A percentile compares a stretch with the other conserved stretches of the same genome.
Evolutionary conservation across 2,888 invertebrate genomes (phyloP).

Genomic region (Stictocephala bisonia): DNA sequence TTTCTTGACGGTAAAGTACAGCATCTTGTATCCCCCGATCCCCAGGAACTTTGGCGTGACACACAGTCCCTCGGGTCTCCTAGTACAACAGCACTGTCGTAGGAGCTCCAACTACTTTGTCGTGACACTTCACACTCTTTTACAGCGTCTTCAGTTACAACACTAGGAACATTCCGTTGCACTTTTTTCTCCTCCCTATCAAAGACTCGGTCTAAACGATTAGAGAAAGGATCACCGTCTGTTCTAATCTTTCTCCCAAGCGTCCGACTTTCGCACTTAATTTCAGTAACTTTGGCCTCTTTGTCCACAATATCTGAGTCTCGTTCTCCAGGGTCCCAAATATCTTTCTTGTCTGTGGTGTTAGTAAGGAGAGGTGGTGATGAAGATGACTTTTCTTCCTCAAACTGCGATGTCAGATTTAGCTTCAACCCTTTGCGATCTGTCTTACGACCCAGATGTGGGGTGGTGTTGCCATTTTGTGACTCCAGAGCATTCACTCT

Average conservation of each 20-base stretch:
- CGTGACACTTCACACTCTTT: constrained; percentile 65
- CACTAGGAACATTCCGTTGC: constrained; percentile 43
- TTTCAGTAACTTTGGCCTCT: not conserved
- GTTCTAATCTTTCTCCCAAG: constrained; percentile 59
- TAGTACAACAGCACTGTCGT: constrained; percentile 75
- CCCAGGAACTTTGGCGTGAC: constrained; percentile 83
- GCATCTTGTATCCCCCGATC: constrained; percentile 75
- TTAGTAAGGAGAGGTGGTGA: constrained; percentile 56
- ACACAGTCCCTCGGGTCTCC: constrained; percentile 70
- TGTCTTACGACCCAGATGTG: constrained; percentile 51
- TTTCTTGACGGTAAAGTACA: constrained; percentile 72
- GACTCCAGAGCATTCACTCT: constrained; percentile 79
- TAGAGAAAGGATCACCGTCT: constrained; percentile 75
- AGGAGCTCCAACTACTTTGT: constrained; percentile 83
- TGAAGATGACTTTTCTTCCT: constrained; percentile 61
- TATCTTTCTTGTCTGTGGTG: constrained; percentile 67
- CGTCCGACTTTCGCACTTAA: constrained; percentile 61
- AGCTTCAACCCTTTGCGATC: constrained; percentile 66
- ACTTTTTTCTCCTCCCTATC: constrained; percentile 72
- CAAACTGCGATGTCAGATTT: constrained; percentile 70
- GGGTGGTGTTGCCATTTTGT: constrained; percentile 50
- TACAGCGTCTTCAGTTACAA: constrained; percentile 42
- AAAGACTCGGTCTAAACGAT: constrained; percentile 76
- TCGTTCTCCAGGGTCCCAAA: constrained; percentile 69
- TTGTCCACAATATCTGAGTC: not conserved